A percentile compares a stretch with the other conserved stretches of the same genome.
phyloP scores from a whole-genome alignment of 2,888 invertebrate species.

The Choreutis nemorana region DNA sequence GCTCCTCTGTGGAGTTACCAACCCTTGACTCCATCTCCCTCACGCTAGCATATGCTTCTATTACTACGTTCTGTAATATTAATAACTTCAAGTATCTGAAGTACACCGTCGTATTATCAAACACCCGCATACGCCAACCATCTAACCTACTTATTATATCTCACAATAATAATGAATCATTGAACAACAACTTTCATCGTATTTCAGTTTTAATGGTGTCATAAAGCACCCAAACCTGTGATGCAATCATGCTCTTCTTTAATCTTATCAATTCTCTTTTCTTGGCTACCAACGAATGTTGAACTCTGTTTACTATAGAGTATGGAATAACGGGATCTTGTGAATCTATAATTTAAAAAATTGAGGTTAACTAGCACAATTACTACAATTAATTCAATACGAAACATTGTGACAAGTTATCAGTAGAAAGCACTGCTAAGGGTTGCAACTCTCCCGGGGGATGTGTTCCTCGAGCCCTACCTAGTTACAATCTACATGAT shows the following conservation, averaged over 20 bases:
- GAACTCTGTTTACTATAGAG: conserved; percentile 27
- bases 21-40: conserved; percentile 37
- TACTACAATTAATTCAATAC: too few relatives aligned
- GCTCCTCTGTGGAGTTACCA: conserved; percentile 25
- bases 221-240: conserved; percentile 26
- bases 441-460: too few relatives aligned
- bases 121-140: too few relatives aligned
- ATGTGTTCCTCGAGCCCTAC: too few relatives aligned
- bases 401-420: too few relatives aligned
- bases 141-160: not conserved
- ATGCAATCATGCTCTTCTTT: conserved; percentile 29
- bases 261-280: conserved; percentile 44
- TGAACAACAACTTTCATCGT: not conserved
- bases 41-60: conserved; percentile 37
- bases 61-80: conserved; percentile 27
- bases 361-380: too few relatives aligned
- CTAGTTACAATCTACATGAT: too few relatives aligned
- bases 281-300: conserved; percentile 32
- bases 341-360: too few relatives aligned
- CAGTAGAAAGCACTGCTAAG: too few relatives aligned
- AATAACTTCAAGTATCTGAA: not conserved
- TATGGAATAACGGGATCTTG: conserved; percentile 31
- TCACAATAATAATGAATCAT: not conserved
- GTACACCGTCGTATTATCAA: too few relatives aligned
- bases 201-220: not conserved